These are phyloP conservation scores for Peucedramus taeniatus DNA, from an alignment of 2,113 vertebrate species.

Conservation along the genomic window DNA sequence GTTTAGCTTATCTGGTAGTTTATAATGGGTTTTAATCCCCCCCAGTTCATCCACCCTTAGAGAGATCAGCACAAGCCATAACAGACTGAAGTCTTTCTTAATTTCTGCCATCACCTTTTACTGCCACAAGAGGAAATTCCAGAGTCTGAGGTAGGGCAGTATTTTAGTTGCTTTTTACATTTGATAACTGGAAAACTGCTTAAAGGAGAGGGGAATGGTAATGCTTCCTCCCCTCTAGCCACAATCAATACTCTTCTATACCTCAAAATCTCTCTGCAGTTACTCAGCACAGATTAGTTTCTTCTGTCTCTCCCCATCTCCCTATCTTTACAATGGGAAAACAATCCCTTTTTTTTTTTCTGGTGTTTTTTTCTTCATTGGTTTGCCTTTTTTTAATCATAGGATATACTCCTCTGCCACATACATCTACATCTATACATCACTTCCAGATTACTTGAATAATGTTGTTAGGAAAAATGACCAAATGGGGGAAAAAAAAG, in stretches of 20 bases:
- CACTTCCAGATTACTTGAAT: not conserved
- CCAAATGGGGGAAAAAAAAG: not conserved
- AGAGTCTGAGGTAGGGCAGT: not conserved
- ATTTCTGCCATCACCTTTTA: not conserved
- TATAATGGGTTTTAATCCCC: not conserved
- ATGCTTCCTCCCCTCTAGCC: not conserved
- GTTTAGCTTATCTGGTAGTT: not conserved
- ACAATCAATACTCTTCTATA: not conserved
- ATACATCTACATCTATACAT: not conserved
- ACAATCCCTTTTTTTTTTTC: not conserved
- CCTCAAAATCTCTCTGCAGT: not conserved
- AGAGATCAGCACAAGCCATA: not conserved
- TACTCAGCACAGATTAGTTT: not conserved
- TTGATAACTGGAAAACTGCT: not conserved
- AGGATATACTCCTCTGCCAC: not conserved
- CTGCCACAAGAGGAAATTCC: not conserved
- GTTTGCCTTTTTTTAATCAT: not conserved
- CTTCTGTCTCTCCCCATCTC: not conserved
- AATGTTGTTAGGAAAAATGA: not conserved
- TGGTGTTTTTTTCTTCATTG: fast-evolving
- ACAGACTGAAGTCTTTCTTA: not conserved
- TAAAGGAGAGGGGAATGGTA: not conserved
- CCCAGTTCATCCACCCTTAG: not conserved
- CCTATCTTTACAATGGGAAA: not conserved
- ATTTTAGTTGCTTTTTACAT: not conserved